A percentile compares a stretch with the other conserved stretches of the same genome.
These are phyloP conservation scores for Eutolmus rufibarbis DNA, from an alignment of 2,888 invertebrate genomes.

Conservation along the genomic window DNA sequence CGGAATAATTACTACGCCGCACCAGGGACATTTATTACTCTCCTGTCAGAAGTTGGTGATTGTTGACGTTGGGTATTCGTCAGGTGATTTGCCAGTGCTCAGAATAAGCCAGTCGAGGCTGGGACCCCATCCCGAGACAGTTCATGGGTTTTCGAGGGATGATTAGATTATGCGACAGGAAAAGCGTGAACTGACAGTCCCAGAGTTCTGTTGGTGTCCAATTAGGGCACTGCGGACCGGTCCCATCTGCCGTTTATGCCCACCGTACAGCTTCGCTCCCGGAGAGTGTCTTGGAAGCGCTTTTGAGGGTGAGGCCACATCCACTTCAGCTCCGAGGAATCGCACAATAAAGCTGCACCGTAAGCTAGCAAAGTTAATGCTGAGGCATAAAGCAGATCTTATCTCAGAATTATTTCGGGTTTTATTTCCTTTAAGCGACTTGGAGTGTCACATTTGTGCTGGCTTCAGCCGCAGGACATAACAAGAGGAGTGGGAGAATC, in stretches of 20 bases:
- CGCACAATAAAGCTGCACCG: slow-evolving; percentile 38
- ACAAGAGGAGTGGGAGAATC: not conserved
- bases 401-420: slow-evolving; percentile 47
- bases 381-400: slow-evolving; percentile 46
- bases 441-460: slow-evolving; percentile 40
- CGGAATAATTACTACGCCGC: slow-evolving; percentile 44
- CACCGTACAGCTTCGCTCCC: not conserved
- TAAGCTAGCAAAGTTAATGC: slow-evolving; percentile 46
- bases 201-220: slow-evolving; percentile 29
- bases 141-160: slow-evolving; percentile 12
- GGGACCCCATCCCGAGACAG: not conserved
- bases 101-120: not conserved
- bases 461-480: slow-evolving; percentile 36
- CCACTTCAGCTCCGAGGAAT: slow-evolving; percentile 16
- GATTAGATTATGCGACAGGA: slow-evolving; percentile 28
- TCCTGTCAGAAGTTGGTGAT: slow-evolving; percentile 45
- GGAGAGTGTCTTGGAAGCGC: not conserved
- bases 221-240: slow-evolving; percentile 2
- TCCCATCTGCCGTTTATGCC: slow-evolving; percentile 3
- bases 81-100: slow-evolving; percentile 44
- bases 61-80: slow-evolving; percentile 45
- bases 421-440: slow-evolving; percentile 46
- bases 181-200: slow-evolving; percentile 20
- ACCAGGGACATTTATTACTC: slow-evolving; percentile 46
- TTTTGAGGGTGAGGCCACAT: not conserved